A percentile compares a stretch with the other conserved stretches of the same genome.
Evolutionary conservation across 2,888 invertebrate genomes (phyloP).

Genomic region (Miltochrista miniata): DNA sequence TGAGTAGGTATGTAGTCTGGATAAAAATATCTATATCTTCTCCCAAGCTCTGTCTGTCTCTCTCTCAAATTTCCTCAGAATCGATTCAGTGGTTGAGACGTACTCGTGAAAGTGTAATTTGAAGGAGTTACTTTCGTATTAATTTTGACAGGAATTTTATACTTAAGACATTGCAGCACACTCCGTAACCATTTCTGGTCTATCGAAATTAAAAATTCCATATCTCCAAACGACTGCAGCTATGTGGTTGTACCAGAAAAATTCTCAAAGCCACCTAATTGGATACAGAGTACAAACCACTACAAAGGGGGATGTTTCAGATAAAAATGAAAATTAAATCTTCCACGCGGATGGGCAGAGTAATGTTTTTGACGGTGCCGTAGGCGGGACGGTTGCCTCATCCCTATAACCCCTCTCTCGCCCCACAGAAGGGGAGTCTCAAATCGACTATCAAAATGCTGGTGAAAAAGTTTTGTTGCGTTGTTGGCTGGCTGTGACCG

Average conservation of each 20-base stretch:
- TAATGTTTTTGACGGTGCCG: conserved; percentile 83
- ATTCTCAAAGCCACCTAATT: conserved; percentile 81
- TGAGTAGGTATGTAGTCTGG: no score
- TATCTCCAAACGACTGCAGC: conserved; percentile 64
- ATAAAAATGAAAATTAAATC: conserved; percentile 85
- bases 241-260: conserved; percentile 68
- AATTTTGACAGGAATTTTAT: no score
- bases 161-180: no score
- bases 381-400: conserved; percentile 48
- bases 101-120: no score
- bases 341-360: conserved; percentile 82
- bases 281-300: conserved; percentile 80
- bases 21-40: no score
- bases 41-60: no score
- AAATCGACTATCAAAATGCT: conserved; percentile 83
- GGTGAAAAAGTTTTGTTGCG: conserved; percentile 69
- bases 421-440: conserved; percentile 57
- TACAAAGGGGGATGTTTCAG: conserved; percentile 84
- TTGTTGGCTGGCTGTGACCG: conserved; percentile 68
- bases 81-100: no score
- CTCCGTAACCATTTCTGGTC: conserved; percentile 28
- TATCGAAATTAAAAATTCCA: conserved; percentile 78
- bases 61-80: no score
- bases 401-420: conserved; percentile 29
- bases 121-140: no score